Evolutionary conservation across 2,888 invertebrate genomes (phyloP).

Genomic region (Caenorhabditis macrosperma): DNA sequence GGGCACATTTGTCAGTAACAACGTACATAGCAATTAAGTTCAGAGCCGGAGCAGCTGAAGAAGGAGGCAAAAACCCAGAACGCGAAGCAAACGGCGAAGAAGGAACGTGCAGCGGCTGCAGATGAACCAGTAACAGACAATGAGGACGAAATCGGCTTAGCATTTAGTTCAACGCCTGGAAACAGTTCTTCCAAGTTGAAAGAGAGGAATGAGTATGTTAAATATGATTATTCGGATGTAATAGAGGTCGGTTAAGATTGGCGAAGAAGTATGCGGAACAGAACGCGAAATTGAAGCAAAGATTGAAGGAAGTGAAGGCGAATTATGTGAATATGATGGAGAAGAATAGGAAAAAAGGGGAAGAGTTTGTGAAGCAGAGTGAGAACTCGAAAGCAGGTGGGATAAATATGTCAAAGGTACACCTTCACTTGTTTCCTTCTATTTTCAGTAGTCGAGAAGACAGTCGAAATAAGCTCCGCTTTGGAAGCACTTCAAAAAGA

Average conservation of each 20-base stretch:
- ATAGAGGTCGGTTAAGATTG: conserved; percentile 30
- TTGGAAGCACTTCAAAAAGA: conserved; percentile 20
- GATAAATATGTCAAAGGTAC: background rate
- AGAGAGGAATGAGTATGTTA: conserved; percentile 26
- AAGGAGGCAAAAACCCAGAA: background rate
- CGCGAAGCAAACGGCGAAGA: background rate
- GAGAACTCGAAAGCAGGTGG: conserved; percentile 48
- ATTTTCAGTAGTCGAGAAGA: conserved; percentile 41
- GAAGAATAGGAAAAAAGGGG: conserved; percentile 36
- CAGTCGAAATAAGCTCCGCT: conserved; percentile 19
- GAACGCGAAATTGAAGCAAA: conserved; percentile 53
- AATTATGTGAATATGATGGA: conserved; percentile 27
- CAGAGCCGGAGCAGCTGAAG: conserved; percentile 32
- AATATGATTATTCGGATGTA: background rate
- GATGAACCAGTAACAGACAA: background rate
- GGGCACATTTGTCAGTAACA: background rate
- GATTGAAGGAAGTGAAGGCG: conserved; percentile 48
- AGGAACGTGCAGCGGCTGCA: background rate
- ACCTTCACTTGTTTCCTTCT: background rate
- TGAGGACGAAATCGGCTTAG: conserved; percentile 29
- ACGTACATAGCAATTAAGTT: background rate
- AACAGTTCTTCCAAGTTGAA: background rate
- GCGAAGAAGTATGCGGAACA: conserved; percentile 64
- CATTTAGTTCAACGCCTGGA: background rate
- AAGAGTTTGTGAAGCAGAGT: conserved; percentile 33